Conservation (phyloP, 1,140 invertebrate genomes). For the Druon quercuslanigerum region DNA sequence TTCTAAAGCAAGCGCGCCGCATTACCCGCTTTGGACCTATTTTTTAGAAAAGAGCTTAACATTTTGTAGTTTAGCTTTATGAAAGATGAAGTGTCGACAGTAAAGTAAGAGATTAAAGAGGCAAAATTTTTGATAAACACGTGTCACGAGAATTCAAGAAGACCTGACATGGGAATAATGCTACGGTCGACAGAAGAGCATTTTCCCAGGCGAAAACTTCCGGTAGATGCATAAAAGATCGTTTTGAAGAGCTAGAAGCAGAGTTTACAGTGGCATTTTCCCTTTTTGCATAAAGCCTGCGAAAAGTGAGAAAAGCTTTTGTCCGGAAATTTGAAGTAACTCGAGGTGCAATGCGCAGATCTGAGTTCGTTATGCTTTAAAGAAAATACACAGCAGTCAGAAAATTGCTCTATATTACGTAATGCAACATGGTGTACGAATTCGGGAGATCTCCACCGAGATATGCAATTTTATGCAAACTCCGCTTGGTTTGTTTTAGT, state of each 20-base stretch:
- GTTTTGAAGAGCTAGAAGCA: conserved; percentile 14
- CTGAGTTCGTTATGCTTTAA: conserved; percentile 11
- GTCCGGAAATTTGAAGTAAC: conserved; percentile 22
- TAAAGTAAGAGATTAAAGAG: neutral
- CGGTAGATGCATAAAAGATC: conserved; percentile 29
- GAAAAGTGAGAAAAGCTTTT: conserved; percentile 27
- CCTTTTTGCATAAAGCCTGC: conserved; percentile 10
- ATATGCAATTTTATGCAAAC: no score
- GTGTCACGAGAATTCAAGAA: conserved; percentile 16
- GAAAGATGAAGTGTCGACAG: neutral
- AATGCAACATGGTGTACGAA: no score
- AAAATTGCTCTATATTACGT: neutral
- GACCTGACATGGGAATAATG: conserved; percentile 3
- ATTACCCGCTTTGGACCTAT: no score
- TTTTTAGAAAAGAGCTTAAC: no score
- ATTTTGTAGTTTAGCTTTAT: neutral
- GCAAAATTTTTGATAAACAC: neutral
- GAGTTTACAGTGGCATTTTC: conserved; percentile 25
- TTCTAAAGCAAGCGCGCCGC: no score
- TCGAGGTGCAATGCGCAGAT: conserved; percentile 24
- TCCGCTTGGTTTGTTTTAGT: no score
- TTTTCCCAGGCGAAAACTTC: conserved; percentile 23
- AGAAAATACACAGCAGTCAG: neutral
- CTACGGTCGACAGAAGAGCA: conserved; percentile 6
- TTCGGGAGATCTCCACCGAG: no score